These are phyloP conservation scores for Suillia variegata DNA, from an alignment of 2,888 invertebrate species.

Conservation along the genomic window DNA sequence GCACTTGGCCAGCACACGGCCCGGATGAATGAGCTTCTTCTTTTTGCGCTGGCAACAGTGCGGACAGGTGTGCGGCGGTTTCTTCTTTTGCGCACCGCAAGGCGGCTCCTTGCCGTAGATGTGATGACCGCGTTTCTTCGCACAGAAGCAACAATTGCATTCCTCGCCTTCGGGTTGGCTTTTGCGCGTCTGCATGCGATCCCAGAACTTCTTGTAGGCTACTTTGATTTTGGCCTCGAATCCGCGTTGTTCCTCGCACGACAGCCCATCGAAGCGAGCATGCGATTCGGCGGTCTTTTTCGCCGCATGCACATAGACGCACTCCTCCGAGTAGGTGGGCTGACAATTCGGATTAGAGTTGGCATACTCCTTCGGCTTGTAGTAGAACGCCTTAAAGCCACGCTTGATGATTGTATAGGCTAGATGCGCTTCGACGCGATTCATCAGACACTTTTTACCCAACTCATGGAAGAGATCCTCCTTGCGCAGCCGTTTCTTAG, in stretches of 20 bases:
- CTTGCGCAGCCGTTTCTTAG: constrained; percentile 52
- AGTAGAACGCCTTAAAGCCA: constrained; percentile 57
- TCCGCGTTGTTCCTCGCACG: constrained; percentile 47
- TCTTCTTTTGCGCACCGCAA: constrained; percentile 41
- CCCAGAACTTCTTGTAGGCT: constrained; percentile 51
- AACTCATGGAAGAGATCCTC: constrained; percentile 53
- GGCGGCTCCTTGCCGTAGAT: constrained; percentile 45
- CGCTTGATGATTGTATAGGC: constrained; percentile 55
- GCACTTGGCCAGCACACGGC: constrained; percentile 41
- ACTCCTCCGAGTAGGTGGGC: constrained; percentile 47
- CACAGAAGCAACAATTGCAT: constrained; percentile 55
- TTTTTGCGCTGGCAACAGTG: constrained; percentile 47
- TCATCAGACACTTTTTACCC: constrained; percentile 56
- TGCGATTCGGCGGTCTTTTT: constrained; percentile 50
- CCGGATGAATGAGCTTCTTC: constrained; percentile 38
- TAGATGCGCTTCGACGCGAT: constrained; percentile 55
- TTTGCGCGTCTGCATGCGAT: constrained; percentile 50
- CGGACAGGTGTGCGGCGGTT: constrained; percentile 42
- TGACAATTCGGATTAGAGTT: constrained; percentile 36
- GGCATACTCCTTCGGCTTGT: constrained; percentile 40
- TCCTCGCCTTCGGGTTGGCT: constrained; percentile 46
- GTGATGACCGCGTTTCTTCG: constrained; percentile 49
- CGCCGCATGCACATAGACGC: constrained; percentile 56
- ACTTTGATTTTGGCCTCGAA: constrained; percentile 50
- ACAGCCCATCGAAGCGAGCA: constrained; percentile 50